Base-by-base conservation (phyloP, 1,140 invertebrate genomes). In the Drosophila sucinea region DNA sequence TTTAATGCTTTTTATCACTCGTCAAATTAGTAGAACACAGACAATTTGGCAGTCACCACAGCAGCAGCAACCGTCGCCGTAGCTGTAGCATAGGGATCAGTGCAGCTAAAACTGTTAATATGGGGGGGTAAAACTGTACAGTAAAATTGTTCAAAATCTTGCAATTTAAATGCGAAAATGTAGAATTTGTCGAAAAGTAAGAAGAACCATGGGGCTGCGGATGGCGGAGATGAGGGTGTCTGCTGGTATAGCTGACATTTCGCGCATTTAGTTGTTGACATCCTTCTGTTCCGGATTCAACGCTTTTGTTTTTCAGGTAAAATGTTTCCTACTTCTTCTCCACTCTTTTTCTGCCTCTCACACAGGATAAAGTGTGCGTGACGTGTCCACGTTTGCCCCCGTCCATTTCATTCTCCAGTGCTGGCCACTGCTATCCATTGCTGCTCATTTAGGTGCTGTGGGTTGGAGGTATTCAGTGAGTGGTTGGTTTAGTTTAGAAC, bases 281-380 rank as follows among this genome's bases (percentile, higher is more conserved):
- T 61, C 40, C 4, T 35, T 38, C 35, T 11, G 35, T 25, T 62
- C 38, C 65, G 56, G 61, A 38, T 63, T 54, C 10, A 44, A 72
- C 55, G 29, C 60, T 40, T 70, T 60, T 61, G 40, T 62, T 60
- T 64, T 64, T 66, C 72, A 77, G 86, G 79, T 86, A 79, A 86
- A 86, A 86, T 62, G 75, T 81, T 83, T 63, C 54, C 60, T 17
- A 17, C 17, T 17, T 17, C 17, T 17, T 17, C 17, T 17, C 17
- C 17, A 17, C 17, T 17, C 17, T 17, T 17, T 17, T 17, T 17
- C 17, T 57, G 60, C 76, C 62, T 63, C 62, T 23, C 70, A 71
- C 73, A 81, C 70, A 68, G 83, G 75, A 87, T 78, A 84, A 85
- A 84, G 81, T 81, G 77, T 85, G 81, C 81, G 81, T 85, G 81